Evolutionary conservation across 2,113 vertebrate species (phyloP).

Genomic region (Kryptolebias marmoratus): DNA sequence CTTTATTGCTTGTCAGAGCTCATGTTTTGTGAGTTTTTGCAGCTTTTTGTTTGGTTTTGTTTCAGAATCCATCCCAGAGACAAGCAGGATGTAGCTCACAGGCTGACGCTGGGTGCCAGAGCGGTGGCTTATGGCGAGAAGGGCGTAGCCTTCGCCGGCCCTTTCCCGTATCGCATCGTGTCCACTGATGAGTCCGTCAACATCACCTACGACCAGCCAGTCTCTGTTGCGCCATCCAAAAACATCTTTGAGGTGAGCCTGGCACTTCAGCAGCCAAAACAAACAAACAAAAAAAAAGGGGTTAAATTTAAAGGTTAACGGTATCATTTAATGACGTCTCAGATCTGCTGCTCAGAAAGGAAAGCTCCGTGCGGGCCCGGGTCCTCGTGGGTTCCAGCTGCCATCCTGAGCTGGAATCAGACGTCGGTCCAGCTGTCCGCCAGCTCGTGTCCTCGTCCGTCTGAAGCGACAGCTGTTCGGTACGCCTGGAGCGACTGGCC

Average conservation of each 20-base stretch:
- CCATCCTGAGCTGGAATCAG: constrained; percentile 37
- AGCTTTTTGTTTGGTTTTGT: not conserved
- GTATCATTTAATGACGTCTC: too few species aligned
- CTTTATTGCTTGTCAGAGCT: too few species aligned
- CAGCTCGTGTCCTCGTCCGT: constrained; percentile 31
- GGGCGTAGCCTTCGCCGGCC: constrained; percentile 83
- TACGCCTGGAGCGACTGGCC: constrained; percentile 93
- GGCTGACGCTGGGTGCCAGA: constrained; percentile 86
- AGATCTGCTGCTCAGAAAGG: constrained; percentile 82
- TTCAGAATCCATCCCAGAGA: constrained; percentile 88
- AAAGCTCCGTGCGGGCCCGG: not conserved
- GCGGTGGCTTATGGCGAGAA: constrained; percentile 86
- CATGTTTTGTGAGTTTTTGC: not conserved
- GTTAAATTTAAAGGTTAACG: too few species aligned
- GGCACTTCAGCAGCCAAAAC: not conserved
- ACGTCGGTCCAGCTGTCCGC: constrained; percentile 69
- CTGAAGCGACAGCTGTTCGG: constrained; percentile 73
- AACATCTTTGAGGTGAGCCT: constrained; percentile 84
- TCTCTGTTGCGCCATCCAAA: constrained; percentile 61
- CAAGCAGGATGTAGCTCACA: constrained; percentile 86
- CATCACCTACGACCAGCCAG: constrained; percentile 80
- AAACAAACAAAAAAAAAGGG: too few species aligned
- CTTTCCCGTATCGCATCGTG: constrained; percentile 74
- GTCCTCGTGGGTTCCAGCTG: constrained; percentile 77
- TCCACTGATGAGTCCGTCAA: constrained; percentile 59